Conservation (phyloP, 2,797 vertebrate genomes). For the Hipposideros larvatus region DNA sequence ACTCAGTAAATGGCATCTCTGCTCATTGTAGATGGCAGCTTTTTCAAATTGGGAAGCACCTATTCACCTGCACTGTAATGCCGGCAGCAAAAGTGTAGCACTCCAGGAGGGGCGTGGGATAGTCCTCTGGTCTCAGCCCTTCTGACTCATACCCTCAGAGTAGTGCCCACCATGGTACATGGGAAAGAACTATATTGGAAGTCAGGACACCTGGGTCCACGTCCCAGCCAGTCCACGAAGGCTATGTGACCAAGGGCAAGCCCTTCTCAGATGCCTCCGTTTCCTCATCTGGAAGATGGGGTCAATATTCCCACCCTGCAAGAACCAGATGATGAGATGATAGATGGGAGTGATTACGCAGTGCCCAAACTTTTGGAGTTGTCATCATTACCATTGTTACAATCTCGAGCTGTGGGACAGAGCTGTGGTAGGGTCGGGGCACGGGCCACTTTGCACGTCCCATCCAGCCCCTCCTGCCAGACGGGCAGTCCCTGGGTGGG, state of each 20-base stretch:
- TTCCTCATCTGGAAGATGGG: neutral
- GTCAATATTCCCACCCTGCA: neutral
- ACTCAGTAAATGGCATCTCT: too few species aligned
- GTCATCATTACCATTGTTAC: neutral
- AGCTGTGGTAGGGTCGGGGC: neutral
- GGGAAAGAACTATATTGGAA: neutral
- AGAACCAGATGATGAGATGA: neutral
- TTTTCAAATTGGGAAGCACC: neutral
- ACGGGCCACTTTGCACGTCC: slow-evolving; percentile 63
- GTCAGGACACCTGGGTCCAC: neutral
- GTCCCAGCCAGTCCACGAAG: neutral
- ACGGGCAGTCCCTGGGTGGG: neutral
- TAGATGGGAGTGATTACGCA: neutral
- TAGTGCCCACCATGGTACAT: neutral
- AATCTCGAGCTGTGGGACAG: neutral
- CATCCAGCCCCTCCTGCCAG: slow-evolving; percentile 46
- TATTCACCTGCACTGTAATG: neutral
- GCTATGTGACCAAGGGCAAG: fast-evolving
- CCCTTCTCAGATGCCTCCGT: neutral
- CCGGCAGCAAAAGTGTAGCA: fast-evolving
- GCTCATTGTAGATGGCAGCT: fast-evolving
- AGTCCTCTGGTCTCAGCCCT: neutral
- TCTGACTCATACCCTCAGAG: neutral
- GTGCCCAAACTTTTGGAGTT: neutral
- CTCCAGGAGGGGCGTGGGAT: neutral